phyloP scores from a whole-genome alignment of 2,888 invertebrate species.

The Hecatera dysodea region DNA sequence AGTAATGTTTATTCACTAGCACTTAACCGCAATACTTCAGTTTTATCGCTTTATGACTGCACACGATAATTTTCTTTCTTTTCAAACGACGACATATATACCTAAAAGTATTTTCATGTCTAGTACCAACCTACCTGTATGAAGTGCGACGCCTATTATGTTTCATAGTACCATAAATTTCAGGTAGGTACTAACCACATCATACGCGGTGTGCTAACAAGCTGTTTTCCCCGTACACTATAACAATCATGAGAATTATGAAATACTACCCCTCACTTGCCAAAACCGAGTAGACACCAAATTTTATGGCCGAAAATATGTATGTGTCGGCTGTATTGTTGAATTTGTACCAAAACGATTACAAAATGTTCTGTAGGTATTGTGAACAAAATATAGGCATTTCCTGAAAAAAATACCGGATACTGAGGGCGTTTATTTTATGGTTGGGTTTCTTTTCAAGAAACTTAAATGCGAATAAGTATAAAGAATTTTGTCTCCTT shows the following conservation, averaged over 20 bases:
- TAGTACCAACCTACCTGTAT: not conserved
- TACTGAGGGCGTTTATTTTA: too few species aligned
- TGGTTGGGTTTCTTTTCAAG: too few species aligned
- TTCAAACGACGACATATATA: slow-evolving; percentile 9
- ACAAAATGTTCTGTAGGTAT: slow-evolving; percentile 6
- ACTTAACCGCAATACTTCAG: slow-evolving; percentile 35
- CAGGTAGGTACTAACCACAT: slow-evolving; percentile 33
- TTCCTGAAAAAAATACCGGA: too few species aligned
- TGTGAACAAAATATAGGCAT: not conserved
- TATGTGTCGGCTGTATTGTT: not conserved
- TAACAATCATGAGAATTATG: slow-evolving; percentile 58
- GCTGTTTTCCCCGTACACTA: slow-evolving; percentile 46
- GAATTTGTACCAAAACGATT: slow-evolving; percentile 14
- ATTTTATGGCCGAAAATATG: not conserved
- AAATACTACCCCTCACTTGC: slow-evolving; percentile 47
- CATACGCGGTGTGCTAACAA: slow-evolving; percentile 57
- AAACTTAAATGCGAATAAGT: not conserved
- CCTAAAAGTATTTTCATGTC: not conserved
- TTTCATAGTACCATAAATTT: slow-evolving; percentile 43
- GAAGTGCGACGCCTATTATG: slow-evolving; percentile 36
- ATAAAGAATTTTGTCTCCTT: not conserved
- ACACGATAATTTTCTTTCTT: slow-evolving; percentile 27
- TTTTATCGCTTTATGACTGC: slow-evolving; percentile 34
- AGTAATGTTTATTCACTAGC: slow-evolving; percentile 41
- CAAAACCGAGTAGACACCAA: slow-evolving; percentile 9